phyloP scores from a whole-genome alignment of 2,888 invertebrate species.

The Lepidochrysops patricia region DNA sequence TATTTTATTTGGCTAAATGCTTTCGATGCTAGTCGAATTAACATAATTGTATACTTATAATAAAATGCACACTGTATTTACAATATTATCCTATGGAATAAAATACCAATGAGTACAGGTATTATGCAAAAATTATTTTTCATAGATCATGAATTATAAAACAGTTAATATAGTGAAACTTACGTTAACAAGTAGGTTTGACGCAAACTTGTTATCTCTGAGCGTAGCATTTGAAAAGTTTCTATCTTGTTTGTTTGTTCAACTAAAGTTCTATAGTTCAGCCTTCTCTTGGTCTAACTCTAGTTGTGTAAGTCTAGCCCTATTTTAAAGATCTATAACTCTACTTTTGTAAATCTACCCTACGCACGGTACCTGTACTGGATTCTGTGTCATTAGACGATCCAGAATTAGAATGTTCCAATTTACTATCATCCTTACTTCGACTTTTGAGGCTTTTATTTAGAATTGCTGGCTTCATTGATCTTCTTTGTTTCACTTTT shows the following conservation, averaged over 20 bases:
- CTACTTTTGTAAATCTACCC: conserved; percentile 41
- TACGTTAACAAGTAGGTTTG: background rate
- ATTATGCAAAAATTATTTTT: background rate
- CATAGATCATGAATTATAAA: background rate
- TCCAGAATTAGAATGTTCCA: conserved; percentile 74
- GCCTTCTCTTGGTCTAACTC: background rate
- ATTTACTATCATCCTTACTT: conserved; percentile 40
- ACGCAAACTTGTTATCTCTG: conserved; percentile 6
- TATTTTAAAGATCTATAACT: background rate
- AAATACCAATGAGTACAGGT: background rate
- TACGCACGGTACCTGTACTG: conserved; percentile 65
- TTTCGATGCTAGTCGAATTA: background rate
- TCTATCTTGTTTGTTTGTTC: conserved; percentile 1
- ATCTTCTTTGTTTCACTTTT: conserved; percentile 51
- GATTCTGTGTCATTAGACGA: conserved; percentile 73
- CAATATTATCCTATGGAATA: conserved; percentile 11
- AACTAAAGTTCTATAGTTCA: background rate
- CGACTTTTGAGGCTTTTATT: conserved; percentile 36
- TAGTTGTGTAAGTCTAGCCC: background rate
- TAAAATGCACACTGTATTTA: conserved; percentile 3
- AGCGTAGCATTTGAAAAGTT: conserved; percentile 1
- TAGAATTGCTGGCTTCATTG: conserved; percentile 46
- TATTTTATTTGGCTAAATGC: conserved; percentile 7
- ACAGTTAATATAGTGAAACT: background rate
- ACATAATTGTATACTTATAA: background rate